phyloP scores from a whole-genome alignment of 2,797 vertebrate genomes.

The Myoxocephalus aenaeus region DNA sequence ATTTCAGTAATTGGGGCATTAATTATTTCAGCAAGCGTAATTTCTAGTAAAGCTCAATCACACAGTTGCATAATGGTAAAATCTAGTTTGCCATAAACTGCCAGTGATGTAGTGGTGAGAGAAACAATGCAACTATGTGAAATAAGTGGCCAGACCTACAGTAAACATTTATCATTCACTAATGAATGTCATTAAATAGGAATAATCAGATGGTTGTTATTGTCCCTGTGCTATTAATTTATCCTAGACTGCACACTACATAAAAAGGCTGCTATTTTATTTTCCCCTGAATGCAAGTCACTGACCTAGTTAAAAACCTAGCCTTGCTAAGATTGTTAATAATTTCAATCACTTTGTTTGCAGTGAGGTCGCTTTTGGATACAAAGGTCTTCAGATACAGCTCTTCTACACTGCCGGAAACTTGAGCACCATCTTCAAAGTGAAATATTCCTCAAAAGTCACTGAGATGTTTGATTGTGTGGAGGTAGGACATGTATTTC shows the following conservation, averaged over 20 bases:
- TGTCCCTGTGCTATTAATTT: slow-evolving; percentile 5
- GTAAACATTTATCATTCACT: slow-evolving; percentile 39
- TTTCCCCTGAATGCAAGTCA: slow-evolving; percentile 3
- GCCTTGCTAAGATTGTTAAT: slow-evolving; percentile 11
- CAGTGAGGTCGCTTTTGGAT: slow-evolving; percentile 98
- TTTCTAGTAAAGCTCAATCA: slow-evolving; percentile 77
- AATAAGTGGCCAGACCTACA: slow-evolving; percentile 35
- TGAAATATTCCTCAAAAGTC: slow-evolving; percentile 94
- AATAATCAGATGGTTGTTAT: slow-evolving; percentile 36
- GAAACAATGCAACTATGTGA: slow-evolving; percentile 51
- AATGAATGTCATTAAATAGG: slow-evolving; percentile 22
- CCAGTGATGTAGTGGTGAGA: slow-evolving; percentile 50
- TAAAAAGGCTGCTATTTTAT: background rate
- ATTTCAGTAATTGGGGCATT: slow-evolving; percentile 79
- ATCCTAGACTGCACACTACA: background rate
- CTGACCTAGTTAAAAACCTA: background rate
- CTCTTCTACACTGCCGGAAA: slow-evolving; percentile 95
- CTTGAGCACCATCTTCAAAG: slow-evolving; percentile 94
- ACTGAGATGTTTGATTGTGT: slow-evolving; percentile 94
- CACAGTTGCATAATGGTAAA: slow-evolving; percentile 73
- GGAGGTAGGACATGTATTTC: slow-evolving; percentile 86
- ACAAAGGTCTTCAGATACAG: slow-evolving; percentile 94
- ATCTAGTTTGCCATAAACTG: slow-evolving; percentile 58
- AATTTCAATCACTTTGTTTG: slow-evolving; percentile 38
- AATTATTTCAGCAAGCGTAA: slow-evolving; percentile 79